A percentile compares a stretch with the other conserved stretches of the same genome.
phyloP scores from a whole-genome alignment of 1,140 invertebrate genomes.

The Hirudo medicinalis region DNA sequence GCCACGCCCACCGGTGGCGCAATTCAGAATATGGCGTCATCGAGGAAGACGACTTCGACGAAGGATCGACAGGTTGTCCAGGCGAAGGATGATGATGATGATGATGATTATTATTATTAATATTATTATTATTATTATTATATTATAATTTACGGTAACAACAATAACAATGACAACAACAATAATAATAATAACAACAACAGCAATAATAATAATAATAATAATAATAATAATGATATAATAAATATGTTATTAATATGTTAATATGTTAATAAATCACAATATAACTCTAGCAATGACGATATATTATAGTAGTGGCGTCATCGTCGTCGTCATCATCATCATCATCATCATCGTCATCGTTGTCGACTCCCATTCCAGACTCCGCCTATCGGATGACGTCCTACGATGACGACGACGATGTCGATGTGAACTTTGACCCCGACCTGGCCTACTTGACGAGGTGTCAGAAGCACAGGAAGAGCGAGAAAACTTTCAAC shows the following conservation, averaged over 20 bases:
- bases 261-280: too few relatives aligned
- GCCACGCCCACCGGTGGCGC: too few relatives aligned
- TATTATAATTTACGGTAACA: not conserved
- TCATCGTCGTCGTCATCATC: constrained; percentile 2
- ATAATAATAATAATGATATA: too few relatives aligned
- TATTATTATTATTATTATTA: too few relatives aligned
- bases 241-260: too few relatives aligned
- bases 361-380: not conserved
- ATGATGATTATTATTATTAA: too few relatives aligned
- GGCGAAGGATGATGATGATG: not conserved
- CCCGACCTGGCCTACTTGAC: not conserved
- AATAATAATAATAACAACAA: too few relatives aligned
- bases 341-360: not conserved
- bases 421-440: too few relatives aligned
- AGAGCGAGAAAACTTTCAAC: not conserved
- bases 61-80: not conserved
- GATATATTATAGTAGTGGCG: too few relatives aligned
- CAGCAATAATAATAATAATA: too few relatives aligned
- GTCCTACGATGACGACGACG: too few relatives aligned
- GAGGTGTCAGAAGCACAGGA: not conserved
- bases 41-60: not conserved
- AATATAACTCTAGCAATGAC: not conserved
- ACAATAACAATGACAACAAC: not conserved
- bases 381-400: too few relatives aligned
- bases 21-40: constrained; percentile 7